These are phyloP conservation scores for Drosophila barbarae DNA, from an alignment of 2,888 invertebrate genomes.

Conservation along the genomic window DNA sequence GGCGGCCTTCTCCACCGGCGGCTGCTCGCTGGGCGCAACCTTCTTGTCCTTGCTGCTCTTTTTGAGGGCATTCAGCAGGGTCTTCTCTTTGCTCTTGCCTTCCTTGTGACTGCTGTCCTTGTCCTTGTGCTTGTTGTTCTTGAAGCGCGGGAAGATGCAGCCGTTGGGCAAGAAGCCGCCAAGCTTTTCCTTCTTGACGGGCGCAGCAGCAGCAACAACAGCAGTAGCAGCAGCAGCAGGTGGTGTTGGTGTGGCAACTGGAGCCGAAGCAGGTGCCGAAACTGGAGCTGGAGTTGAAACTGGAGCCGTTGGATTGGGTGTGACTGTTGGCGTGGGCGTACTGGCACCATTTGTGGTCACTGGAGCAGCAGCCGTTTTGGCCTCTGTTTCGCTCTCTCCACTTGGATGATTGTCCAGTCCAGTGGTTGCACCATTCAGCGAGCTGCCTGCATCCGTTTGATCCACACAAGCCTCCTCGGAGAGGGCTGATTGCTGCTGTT, in stretches of 20 bases:
- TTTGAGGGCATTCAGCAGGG: slow-evolving; percentile 77
- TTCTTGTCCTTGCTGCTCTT: slow-evolving; percentile 78
- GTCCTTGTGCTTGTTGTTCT: slow-evolving; percentile 79
- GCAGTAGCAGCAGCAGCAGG: slow-evolving; percentile 26
- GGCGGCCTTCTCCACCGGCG: slow-evolving; percentile 43
- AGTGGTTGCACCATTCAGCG: slow-evolving; percentile 34
- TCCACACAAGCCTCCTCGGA: slow-evolving; percentile 50
- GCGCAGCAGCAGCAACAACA: slow-evolving; percentile 47
- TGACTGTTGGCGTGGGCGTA: slow-evolving; percentile 23
- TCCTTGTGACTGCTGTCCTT: slow-evolving; percentile 75
- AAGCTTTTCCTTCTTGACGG: slow-evolving; percentile 79
- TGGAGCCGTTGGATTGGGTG: slow-evolving; percentile 9
- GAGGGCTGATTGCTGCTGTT: slow-evolving; percentile 26
- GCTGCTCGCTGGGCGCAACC: slow-evolving; percentile 67
- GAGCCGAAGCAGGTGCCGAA: slow-evolving; percentile 10
- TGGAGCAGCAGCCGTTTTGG: slow-evolving; percentile 37
- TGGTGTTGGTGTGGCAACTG: slow-evolving; percentile 33
- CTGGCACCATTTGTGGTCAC: slow-evolving; percentile 41
- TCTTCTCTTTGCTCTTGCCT: slow-evolving; percentile 76
- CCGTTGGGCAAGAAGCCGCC: slow-evolving; percentile 79
- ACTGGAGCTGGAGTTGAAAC: slow-evolving; percentile 17
- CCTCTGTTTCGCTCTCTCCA: slow-evolving; percentile 28
- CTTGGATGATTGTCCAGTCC: slow-evolving; percentile 28
- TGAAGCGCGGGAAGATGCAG: slow-evolving; percentile 79
- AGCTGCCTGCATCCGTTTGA: slow-evolving; percentile 60